Evolutionary conservation across 2,888 invertebrate species (phyloP).

Genomic region (Calameuta filiformis): DNA sequence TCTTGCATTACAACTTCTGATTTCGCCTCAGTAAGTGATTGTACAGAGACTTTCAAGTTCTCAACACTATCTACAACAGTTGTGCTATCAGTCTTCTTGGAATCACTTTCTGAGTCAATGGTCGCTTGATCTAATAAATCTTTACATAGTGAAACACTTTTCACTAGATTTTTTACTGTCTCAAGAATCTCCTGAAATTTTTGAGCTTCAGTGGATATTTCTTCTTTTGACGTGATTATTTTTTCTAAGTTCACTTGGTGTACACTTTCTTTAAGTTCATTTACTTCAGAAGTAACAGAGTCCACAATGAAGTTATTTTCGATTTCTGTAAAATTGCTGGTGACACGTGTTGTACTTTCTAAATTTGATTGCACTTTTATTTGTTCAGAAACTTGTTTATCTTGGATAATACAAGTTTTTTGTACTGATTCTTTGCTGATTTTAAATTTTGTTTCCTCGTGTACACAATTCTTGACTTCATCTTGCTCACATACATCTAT

Average conservation of each 20-base stretch:
- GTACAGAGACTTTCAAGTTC: neutral
- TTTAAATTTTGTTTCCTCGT: neutral
- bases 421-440: neutral
- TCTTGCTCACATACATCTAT: neutral
- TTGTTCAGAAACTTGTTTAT: neutral
- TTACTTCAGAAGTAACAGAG: neutral
- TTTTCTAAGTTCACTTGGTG: neutral
- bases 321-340: neutral
- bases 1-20: neutral
- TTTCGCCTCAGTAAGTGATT: neutral
- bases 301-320: neutral
- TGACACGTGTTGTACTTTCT: neutral
- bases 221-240: neutral
- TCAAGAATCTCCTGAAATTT: neutral
- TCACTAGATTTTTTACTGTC: neutral
- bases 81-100: neutral
- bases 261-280: neutral
- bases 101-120: neutral
- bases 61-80: neutral
- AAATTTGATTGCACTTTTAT: neutral
- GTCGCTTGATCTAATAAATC: neutral
- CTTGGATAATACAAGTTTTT: neutral
- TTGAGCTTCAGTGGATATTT: neutral
- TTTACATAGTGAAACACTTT: neutral
- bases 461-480: neutral